These are phyloP conservation scores for Carettochelys insculpta DNA, from an alignment of 2,113 vertebrate genomes.

Conservation along the genomic window DNA sequence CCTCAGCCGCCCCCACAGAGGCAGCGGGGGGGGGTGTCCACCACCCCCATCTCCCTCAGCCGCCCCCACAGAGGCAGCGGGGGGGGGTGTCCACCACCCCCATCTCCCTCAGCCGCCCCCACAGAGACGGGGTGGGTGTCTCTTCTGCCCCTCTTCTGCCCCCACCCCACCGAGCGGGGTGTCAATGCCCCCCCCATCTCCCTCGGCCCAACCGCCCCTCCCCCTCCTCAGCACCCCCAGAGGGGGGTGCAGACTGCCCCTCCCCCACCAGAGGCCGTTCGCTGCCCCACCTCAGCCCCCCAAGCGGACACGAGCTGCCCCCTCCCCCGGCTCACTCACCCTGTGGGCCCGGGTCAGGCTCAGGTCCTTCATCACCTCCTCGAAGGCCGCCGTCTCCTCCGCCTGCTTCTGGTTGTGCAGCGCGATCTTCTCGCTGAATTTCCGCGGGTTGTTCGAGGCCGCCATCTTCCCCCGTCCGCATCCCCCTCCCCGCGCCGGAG, in stretches of 20 bases:
- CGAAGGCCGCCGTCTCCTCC: conserved; percentile 94
- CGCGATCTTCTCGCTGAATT: conserved; percentile 98
- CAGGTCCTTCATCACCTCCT: conserved; percentile 96
- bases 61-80: background rate
- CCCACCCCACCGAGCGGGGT: too few species aligned
- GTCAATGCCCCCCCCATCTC: too few species aligned
- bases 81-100: too few species aligned
- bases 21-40: background rate
- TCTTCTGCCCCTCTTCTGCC: background rate
- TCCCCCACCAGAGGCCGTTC: too few species aligned
- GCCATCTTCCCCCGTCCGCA: conserved; percentile 89
- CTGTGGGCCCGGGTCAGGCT: conserved; percentile 93
- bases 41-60: background rate
- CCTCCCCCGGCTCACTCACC: conserved; percentile 79
- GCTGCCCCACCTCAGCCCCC: background rate
- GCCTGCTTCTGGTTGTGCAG: conserved; percentile 96
- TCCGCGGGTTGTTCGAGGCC: conserved; percentile 97
- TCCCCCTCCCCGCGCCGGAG: conserved; percentile 46
- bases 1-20: background rate
- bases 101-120: too few species aligned
- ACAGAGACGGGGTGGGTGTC: background rate
- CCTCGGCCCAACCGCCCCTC: too few species aligned
- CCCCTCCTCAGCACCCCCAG: background rate
- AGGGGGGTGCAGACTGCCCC: background rate
- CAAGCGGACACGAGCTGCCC: background rate